These are phyloP conservation scores for Mola mola DNA, from an alignment of 2,113 vertebrate genomes.

Conservation along the genomic window DNA sequence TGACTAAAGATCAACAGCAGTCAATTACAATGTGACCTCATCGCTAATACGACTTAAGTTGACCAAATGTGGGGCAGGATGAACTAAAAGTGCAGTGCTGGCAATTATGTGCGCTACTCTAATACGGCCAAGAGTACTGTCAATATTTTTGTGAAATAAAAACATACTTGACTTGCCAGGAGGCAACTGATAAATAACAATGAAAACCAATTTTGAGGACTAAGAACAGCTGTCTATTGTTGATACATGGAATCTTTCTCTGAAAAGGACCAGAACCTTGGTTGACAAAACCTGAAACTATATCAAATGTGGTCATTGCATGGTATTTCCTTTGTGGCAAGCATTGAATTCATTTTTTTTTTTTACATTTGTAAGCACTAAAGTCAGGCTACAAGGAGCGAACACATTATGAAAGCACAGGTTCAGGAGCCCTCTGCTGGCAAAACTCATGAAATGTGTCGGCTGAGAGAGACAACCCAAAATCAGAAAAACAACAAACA, in stretches of 20 bases:
- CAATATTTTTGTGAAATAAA: conserved; percentile 1
- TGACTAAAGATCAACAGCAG: not conserved
- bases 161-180: not conserved
- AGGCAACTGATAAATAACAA: not conserved
- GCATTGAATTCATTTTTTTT: not conserved
- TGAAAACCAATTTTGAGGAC: not conserved
- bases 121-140: not conserved
- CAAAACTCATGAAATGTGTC: conserved; percentile 7
- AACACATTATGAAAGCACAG: conserved; percentile 17
- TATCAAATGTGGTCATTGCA: not conserved
- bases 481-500: too few species aligned
- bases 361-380: conserved; percentile 7
- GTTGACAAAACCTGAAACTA: not conserved
- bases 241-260: not conserved
- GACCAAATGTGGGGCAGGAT: not conserved
- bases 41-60: not conserved
- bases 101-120: too few species aligned
- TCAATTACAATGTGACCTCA: conserved; percentile 8
- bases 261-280: not conserved
- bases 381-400: not conserved
- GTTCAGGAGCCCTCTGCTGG: conserved; percentile 77
- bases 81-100: too few species aligned
- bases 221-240: not conserved
- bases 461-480: too few species aligned
- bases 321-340: not conserved